Evolutionary conservation across 2,888 invertebrate species (phyloP).

Genomic region (Mimas tiliae): DNA sequence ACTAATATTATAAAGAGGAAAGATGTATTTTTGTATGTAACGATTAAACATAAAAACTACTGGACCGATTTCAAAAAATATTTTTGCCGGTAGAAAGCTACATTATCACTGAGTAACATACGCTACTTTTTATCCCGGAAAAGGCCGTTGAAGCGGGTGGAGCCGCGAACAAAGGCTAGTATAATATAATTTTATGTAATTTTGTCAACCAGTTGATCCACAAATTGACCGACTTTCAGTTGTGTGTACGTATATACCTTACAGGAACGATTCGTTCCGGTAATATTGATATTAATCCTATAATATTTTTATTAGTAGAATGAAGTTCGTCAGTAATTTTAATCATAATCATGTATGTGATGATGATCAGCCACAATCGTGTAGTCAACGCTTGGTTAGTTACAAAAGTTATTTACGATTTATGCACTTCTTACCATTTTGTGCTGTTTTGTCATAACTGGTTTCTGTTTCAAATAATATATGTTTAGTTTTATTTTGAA

Average conservation of each 20-base stretch:
- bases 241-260: neutral
- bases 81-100: too few species aligned
- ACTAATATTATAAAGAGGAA: too few species aligned
- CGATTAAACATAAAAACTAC: too few species aligned
- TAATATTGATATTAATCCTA: too few species aligned
- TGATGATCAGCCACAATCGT: slow-evolving; percentile 22
- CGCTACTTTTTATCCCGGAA: too few species aligned
- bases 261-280: neutral
- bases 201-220: neutral
- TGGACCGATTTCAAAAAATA: too few species aligned
- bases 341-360: slow-evolving; percentile 17
- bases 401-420: slow-evolving; percentile 9
- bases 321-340: slow-evolving; percentile 1
- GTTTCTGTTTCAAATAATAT: slow-evolving; percentile 8
- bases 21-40: too few species aligned
- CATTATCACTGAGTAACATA: too few species aligned
- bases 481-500: neutral
- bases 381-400: slow-evolving; percentile 5
- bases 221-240: neutral
- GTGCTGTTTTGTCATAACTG: neutral
- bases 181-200: too few species aligned
- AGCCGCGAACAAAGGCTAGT: too few species aligned
- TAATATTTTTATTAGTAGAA: slow-evolving; percentile 1
- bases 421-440: neutral
- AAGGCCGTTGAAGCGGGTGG: too few species aligned